Evolutionary conservation across 2,888 invertebrate genomes (phyloP).

Genomic region (Ormyrus rosae): DNA sequence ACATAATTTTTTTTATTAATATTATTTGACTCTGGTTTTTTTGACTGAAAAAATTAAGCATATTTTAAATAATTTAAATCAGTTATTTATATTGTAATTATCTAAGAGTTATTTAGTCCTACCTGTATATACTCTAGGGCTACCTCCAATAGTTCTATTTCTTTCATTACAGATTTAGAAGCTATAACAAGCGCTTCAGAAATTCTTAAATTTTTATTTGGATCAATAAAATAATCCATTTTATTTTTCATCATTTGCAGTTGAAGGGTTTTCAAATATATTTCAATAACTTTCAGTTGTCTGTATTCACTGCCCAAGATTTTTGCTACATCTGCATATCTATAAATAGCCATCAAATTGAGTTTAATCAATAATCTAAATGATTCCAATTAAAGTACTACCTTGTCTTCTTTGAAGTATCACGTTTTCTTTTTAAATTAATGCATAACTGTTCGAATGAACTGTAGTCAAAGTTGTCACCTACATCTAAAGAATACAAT

Average conservation of each 20-base stretch:
- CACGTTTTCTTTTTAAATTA: conserved; percentile 33
- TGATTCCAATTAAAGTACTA: conserved; percentile 2
- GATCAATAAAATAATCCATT: conserved; percentile 40
- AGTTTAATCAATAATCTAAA: neutral
- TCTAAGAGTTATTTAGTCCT: neutral
- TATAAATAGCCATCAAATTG: conserved; percentile 8
- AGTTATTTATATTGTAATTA: neutral
- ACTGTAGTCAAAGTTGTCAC: conserved; percentile 41
- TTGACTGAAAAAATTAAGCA: conserved; percentile 21
- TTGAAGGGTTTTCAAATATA: conserved; percentile 25
- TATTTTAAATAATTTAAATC: neutral
- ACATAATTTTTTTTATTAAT: conserved; percentile 16
- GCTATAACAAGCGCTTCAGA: conserved; percentile 34
- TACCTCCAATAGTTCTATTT: conserved; percentile 22
- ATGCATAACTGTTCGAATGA: conserved; percentile 35
- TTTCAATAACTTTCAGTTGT: conserved; percentile 36
- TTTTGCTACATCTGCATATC: conserved; percentile 19
- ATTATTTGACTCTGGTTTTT: neutral
- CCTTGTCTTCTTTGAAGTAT: conserved; percentile 9
- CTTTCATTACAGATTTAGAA: conserved; percentile 13
- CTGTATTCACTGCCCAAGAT: conserved; percentile 23
- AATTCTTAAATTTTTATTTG: conserved; percentile 40
- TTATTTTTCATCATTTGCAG: conserved; percentile 7
- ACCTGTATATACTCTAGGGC: conserved; percentile 22
- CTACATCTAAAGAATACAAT: too few relatives aligned